Evolutionary conservation across 2,888 invertebrate species (phyloP).

Genomic region (Eurois occulta): DNA sequence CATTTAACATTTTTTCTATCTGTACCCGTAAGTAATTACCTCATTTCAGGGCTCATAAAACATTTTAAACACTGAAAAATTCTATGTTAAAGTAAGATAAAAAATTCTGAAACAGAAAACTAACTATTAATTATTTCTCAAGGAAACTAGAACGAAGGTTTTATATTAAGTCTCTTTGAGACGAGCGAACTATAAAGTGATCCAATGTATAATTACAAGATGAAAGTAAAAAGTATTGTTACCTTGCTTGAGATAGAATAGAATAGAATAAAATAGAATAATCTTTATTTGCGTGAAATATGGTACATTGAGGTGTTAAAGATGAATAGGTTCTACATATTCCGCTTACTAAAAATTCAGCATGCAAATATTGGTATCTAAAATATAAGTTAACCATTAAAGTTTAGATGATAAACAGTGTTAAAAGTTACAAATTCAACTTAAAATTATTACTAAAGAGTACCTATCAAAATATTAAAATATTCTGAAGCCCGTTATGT

Average conservation of each 20-base stretch:
- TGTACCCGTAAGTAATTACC: slow-evolving; percentile 32
- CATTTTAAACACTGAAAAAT: slow-evolving; percentile 43
- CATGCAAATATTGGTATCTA: no score
- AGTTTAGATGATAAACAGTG: no score
- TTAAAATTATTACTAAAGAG: no score
- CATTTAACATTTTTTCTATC: slow-evolving; percentile 43
- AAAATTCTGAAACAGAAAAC: slow-evolving; percentile 37
- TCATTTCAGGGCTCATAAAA: slow-evolving; percentile 54
- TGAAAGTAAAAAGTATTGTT: slow-evolving; percentile 10
- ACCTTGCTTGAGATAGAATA: slow-evolving; percentile 35
- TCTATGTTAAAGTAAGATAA: slow-evolving; percentile 41
- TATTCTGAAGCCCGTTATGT: not conserved
- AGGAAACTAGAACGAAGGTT: slow-evolving; percentile 43
- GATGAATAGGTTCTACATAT: no score
- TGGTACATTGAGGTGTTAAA: no score
- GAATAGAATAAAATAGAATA: no score
- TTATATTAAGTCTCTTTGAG: slow-evolving; percentile 51
- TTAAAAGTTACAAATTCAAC: no score
- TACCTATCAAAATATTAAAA: no score
- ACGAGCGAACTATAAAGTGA: slow-evolving; percentile 25
- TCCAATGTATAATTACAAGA: slow-evolving; percentile 51
- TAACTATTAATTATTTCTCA: slow-evolving; percentile 51
- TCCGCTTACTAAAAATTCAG: no score
- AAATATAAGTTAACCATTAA: no score
- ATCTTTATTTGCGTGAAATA: no score